Evolutionary conservation across 2,113 vertebrate species (phyloP).

Genomic region (Myanophis thanlyinensis): DNA sequence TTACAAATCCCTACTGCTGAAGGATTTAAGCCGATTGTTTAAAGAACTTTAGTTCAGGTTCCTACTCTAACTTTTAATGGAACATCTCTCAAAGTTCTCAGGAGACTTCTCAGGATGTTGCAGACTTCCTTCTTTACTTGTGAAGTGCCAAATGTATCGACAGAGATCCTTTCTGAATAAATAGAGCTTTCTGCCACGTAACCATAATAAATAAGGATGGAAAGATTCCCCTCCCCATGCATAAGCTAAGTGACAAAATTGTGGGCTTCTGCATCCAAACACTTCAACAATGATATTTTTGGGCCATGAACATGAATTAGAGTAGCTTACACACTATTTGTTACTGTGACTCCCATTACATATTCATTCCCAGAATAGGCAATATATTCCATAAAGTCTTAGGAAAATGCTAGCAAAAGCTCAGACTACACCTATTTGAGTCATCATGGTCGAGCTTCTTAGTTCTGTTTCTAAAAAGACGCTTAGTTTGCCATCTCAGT

Average conservation of each 20-base stretch:
- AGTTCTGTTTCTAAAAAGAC: not conserved
- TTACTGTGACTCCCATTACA: not conserved
- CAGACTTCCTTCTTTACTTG: not conserved
- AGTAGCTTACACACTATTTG: not conserved
- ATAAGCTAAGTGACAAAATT: not conserved
- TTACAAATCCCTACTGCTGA: not conserved
- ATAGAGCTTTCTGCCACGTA: not conserved
- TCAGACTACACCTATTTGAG: not conserved
- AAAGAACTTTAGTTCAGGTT: not conserved
- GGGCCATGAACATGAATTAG: not conserved
- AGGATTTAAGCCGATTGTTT: not conserved
- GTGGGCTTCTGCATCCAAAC: not conserved
- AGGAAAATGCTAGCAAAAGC: too few relatives aligned
- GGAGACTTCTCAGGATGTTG: not conserved
- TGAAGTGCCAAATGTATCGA: not conserved
- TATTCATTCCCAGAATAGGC: not conserved
- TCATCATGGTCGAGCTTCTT: not conserved
- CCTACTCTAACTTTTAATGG: not conserved
- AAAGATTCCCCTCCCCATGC: not conserved
- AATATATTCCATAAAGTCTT: not conserved
- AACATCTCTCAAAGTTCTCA: not conserved
- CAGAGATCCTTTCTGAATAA: not conserved
- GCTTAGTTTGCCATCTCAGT: not conserved
- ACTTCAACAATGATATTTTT: not conserved
- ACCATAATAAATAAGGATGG: not conserved